These are phyloP conservation scores for Ectemnius cavifrons DNA, from an alignment of 2,888 invertebrate genomes.

Conservation along the genomic window DNA sequence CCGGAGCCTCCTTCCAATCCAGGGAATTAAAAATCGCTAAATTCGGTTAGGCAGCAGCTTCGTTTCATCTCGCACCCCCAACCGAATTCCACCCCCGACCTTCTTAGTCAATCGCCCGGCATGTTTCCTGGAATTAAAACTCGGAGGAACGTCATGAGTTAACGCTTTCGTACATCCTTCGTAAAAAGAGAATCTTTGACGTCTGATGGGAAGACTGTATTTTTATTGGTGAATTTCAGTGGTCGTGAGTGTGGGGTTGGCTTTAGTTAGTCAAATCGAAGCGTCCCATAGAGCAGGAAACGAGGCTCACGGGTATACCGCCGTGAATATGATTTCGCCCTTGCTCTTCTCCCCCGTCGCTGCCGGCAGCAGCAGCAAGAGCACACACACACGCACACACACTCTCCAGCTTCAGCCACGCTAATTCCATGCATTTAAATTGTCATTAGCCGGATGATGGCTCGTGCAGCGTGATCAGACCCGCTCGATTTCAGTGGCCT, in stretches of 20 bases:
- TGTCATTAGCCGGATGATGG: constrained; percentile 56
- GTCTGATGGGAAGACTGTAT: constrained; percentile 34
- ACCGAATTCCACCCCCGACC: constrained; percentile 17
- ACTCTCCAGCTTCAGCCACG: constrained; percentile 45
- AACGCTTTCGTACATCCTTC: not conserved
- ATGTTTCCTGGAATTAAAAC: constrained; percentile 59
- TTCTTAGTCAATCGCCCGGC: constrained; percentile 44
- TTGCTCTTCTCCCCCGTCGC: constrained; percentile 27
- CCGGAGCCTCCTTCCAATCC: constrained; percentile 56
- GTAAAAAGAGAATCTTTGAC: not conserved
- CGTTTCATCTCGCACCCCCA: constrained; percentile 51
- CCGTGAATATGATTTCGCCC: constrained; percentile 56
- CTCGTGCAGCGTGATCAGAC: constrained; percentile 16
- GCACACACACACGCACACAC: constrained; percentile 1
- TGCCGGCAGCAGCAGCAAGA: not conserved
- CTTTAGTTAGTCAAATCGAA: constrained; percentile 63
- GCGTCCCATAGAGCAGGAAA: constrained; percentile 55
- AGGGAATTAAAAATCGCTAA: constrained; percentile 76
- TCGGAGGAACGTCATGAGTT: constrained; percentile 25
- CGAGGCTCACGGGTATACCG: constrained; percentile 33
- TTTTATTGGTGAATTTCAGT: constrained; percentile 54
- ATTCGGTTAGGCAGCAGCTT: constrained; percentile 66
- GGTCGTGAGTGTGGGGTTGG: constrained; percentile 49
- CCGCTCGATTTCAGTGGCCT: not conserved
- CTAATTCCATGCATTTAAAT: constrained; percentile 68